Conservation (phyloP, 2,113 vertebrate genomes). For the Neopipo cinnamomea region DNA sequence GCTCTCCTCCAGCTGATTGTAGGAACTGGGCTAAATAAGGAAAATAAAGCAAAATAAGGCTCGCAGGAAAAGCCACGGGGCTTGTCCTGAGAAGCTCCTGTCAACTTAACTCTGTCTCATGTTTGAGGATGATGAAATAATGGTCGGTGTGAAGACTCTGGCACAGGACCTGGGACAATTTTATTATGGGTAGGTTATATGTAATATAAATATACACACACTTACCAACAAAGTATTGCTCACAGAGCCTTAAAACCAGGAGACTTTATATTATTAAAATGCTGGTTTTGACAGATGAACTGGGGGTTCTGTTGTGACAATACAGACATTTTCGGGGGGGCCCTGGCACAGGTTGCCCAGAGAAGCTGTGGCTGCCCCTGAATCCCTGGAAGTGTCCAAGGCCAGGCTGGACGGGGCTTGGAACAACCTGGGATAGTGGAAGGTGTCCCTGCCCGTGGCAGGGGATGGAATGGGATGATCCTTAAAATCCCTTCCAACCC, state of each 20-base stretch:
- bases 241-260: background rate
- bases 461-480: too few species aligned
- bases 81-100: background rate
- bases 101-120: background rate
- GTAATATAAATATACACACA: accelerated
- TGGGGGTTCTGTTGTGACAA: background rate
- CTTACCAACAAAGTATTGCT: accelerated
- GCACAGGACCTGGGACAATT: background rate
- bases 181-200: background rate
- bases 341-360: background rate
- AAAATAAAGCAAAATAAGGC: background rate
- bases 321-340: too few species aligned
- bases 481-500: background rate
- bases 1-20: conserved; percentile 88
- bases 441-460: background rate
- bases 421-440: accelerated
- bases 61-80: accelerated
- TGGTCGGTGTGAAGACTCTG: background rate
- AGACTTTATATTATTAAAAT: background rate
- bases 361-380: background rate
- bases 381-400: background rate
- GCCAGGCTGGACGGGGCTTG: background rate
- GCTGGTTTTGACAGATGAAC: background rate
- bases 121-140: background rate
- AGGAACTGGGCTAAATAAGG: conserved; percentile 83